Conservation (phyloP, 2,113 vertebrate species). For the Seriola dumerili region DNA sequence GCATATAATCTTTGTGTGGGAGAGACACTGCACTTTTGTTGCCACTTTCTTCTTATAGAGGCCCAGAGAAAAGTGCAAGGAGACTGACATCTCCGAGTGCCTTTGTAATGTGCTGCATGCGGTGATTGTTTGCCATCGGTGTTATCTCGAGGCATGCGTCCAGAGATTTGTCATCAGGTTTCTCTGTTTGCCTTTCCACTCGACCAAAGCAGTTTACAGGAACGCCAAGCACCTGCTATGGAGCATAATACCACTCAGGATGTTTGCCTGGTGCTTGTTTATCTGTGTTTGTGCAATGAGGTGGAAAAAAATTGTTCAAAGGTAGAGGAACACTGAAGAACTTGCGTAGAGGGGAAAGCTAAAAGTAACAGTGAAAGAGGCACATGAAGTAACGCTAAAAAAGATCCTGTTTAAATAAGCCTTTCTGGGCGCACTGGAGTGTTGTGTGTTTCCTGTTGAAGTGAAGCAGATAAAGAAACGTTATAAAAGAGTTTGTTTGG, state of each 20-base stretch:
- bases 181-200: constrained; percentile 71
- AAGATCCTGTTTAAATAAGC: constrained; percentile 48
- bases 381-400: constrained; percentile 23
- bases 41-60: background rate
- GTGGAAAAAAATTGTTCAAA: constrained; percentile 37
- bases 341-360: constrained; percentile 27
- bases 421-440: constrained; percentile 11
- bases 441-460: constrained; percentile 45
- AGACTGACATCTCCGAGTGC: constrained; percentile 9
- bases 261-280: constrained; percentile 75
- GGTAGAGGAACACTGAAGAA: constrained; percentile 27
- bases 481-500: constrained; percentile 60
- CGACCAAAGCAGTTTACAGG: constrained; percentile 60
- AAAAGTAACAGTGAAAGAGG: constrained; percentile 47
- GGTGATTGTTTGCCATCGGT: constrained; percentile 53
- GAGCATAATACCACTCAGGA: constrained; percentile 68
- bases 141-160: constrained; percentile 58
- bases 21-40: constrained; percentile 12
- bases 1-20: constrained; percentile 33
- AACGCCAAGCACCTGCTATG: constrained; percentile 63
- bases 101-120: constrained; percentile 23
- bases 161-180: constrained; percentile 63
- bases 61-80: constrained; percentile 20
- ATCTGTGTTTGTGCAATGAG: constrained; percentile 63
- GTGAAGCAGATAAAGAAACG: constrained; percentile 49